phyloP scores from a whole-genome alignment of 2,113 vertebrate species.

The Antigone vipio region DNA sequence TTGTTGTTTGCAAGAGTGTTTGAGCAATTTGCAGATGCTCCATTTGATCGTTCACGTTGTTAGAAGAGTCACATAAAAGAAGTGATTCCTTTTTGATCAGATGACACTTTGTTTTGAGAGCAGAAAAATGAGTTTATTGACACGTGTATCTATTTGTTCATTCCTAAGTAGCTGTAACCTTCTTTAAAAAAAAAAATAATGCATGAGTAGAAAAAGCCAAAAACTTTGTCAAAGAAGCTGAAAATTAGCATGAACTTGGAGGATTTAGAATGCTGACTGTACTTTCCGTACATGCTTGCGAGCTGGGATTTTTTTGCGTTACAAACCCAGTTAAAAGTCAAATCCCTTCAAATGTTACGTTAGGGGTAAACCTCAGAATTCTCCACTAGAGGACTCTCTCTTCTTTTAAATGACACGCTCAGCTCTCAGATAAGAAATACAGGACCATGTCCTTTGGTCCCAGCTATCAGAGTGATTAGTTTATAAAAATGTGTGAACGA shows the following conservation, averaged over 20 bases:
- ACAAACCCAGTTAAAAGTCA: neutral
- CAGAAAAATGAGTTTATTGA: neutral
- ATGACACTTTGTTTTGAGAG: neutral
- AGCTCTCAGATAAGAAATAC: neutral
- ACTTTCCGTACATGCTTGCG: neutral
- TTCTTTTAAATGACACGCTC: neutral
- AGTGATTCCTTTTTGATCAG: neutral
- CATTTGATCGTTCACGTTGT: neutral
- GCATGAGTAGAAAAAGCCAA: neutral
- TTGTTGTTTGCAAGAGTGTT: neutral
- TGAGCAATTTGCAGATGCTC: neutral
- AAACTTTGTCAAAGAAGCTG: neutral
- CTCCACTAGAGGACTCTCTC: conserved; percentile 62
- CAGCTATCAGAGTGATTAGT: neutral
- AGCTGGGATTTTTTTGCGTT: neutral
- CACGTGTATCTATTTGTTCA: neutral
- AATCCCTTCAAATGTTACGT: neutral
- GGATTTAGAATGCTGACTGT: neutral
- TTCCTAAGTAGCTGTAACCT: neutral
- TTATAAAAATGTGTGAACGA: conserved; percentile 29
- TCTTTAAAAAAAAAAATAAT: neutral
- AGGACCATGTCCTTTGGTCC: neutral
- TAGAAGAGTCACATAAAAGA: neutral
- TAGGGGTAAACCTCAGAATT: neutral
- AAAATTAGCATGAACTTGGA: neutral